phyloP scores from a whole-genome alignment of 2,888 invertebrate species.

The Tipula unca region DNA sequence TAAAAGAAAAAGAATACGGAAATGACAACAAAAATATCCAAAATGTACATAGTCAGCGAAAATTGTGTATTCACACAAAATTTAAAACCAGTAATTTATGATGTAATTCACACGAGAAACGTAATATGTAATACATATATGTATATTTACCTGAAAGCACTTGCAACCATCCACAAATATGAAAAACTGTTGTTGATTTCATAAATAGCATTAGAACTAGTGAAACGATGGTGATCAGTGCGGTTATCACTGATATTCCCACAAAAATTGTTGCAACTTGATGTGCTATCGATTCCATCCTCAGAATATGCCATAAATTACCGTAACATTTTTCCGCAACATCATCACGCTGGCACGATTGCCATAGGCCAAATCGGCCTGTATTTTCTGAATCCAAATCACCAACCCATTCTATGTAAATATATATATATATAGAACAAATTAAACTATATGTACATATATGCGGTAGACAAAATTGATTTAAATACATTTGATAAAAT shows the following conservation, averaged over 20 bases:
- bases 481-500: not conserved
- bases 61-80: not conserved
- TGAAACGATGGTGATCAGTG: slow-evolving; percentile 76
- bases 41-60: not conserved
- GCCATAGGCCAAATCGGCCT: slow-evolving; percentile 89
- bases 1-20: not conserved
- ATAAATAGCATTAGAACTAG: slow-evolving; percentile 91
- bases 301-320: slow-evolving; percentile 70
- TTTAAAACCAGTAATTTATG: not conserved
- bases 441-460: slow-evolving; percentile 1
- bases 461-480: too few species aligned
- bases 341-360: slow-evolving; percentile 71
- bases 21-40: not conserved
- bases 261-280: slow-evolving; percentile 80
- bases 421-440: slow-evolving; percentile 15
- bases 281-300: slow-evolving; percentile 75
- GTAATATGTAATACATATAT: not conserved
- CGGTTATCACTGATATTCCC: slow-evolving; percentile 74
- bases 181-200: slow-evolving; percentile 83
- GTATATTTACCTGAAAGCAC: slow-evolving; percentile 73
- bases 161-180: slow-evolving; percentile 92
- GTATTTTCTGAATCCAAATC: slow-evolving; percentile 77
- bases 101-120: not conserved
- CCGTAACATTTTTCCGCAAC: slow-evolving; percentile 76
- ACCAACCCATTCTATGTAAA: slow-evolving; percentile 65